Evolutionary conservation across 2,113 vertebrate species (phyloP).

Genomic region (Corythornis cristatus): DNA sequence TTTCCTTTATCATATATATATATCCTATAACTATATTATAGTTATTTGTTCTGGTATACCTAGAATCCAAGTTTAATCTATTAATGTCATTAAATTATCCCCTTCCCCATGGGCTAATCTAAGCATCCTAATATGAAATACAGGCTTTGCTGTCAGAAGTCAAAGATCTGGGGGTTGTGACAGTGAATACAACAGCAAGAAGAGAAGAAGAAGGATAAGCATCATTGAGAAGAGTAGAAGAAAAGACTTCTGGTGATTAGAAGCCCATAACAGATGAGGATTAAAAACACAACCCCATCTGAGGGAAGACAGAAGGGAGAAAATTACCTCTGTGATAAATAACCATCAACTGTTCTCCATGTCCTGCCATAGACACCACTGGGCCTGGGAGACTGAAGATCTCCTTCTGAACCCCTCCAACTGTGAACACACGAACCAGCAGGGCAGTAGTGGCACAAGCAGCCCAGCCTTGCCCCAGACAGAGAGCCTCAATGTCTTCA

Average conservation of each 20-base stretch:
- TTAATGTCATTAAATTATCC: background rate
- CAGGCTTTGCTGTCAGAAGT: background rate
- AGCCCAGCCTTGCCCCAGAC: constrained; percentile 91
- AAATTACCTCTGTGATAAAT: constrained; percentile 88
- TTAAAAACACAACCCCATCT: background rate
- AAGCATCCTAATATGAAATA: background rate
- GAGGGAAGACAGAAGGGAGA: background rate
- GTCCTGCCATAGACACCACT: constrained; percentile 89
- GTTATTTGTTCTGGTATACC: background rate
- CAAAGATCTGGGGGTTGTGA: background rate
- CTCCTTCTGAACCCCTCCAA: constrained; percentile 91
- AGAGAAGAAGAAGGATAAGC: background rate
- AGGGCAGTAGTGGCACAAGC: constrained; percentile 86
- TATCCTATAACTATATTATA: background rate
- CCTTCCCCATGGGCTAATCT: background rate
- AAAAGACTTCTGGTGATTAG: background rate
- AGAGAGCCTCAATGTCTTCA: constrained; percentile 87
- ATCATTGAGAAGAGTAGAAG: background rate
- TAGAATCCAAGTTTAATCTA: background rate
- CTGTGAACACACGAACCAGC: constrained; percentile 86
- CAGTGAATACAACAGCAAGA: background rate
- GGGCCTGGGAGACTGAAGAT: constrained; percentile 90
- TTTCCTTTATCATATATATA: background rate
- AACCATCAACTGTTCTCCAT: constrained; percentile 90
- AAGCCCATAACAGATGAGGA: background rate